Evolutionary conservation across 2,797 vertebrate species (phyloP), one percentile per base, ranked within the genome.

Genomic region (Valencia hispanica): DNA sequence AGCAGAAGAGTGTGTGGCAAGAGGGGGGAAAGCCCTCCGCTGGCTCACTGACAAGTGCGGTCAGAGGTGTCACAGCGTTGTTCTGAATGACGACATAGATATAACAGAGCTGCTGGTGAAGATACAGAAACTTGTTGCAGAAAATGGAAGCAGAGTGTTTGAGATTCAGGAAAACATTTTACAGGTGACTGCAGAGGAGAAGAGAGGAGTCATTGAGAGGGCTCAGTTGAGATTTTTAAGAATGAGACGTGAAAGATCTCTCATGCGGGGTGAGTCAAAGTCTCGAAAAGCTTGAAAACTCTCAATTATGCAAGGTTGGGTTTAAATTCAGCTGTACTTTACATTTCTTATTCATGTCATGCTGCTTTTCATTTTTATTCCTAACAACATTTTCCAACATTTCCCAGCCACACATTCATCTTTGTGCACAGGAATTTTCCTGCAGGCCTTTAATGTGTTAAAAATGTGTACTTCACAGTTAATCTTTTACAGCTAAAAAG

Each of bases 21-120:
- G 17, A 9, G 71, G 30, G 5, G 85, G 75, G 0, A 0, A 59
- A 27, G 79, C 81, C 30, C 75, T 91, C 17, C 5, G 57, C 70
- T 90, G 93, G 93, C 89, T 95, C 15, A 53, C 48, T 0, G 78
- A 90, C 10, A 92, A 75, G 79, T 94, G 93, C 61, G 22, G 78
- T 3, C 80, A 41, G 2, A 91, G 93, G 81, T 88, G 83, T 68
- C 90, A 93, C 85, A 53, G 57, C 3, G 47, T 94, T 0, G 14
- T 53, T 59, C 57, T 78, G 0, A 79, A 59, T 0, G 53, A 78
- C 4, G 77, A 43, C 0, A 0, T 30, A 14, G 78, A 59, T 10
- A 63, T 45, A 51, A 12, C 50, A 0, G 70, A 73, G 84, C 88
- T 94, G 77, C 77, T 93, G 70, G 73, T 57, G 68, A 87, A 89